Conservation (phyloP, 1,140 invertebrate genomes). For the Caenorhabditis tropicalis region DNA sequence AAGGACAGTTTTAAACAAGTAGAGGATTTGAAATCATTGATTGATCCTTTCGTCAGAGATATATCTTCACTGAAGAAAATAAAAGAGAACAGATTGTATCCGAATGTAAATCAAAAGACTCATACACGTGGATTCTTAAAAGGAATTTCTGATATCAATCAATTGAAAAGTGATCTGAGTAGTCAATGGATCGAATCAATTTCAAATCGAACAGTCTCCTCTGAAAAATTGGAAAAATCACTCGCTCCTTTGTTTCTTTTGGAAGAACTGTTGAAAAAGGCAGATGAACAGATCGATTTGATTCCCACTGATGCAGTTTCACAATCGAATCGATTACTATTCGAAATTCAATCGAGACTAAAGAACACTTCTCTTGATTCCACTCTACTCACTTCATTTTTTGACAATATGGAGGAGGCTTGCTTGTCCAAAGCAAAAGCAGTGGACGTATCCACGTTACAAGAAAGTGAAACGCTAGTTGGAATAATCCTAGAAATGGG, state of each 20-base stretch:
- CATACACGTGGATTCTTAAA: not conserved
- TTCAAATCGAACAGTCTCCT: not conserved
- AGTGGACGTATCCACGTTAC: too few relatives aligned
- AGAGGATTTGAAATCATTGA: not conserved
- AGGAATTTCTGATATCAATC: not conserved
- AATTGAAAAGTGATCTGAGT: not conserved
- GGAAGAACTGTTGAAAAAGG: not conserved
- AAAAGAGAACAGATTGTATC: not conserved
- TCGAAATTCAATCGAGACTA: too few relatives aligned
- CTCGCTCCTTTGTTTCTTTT: not conserved
- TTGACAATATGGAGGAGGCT: too few relatives aligned
- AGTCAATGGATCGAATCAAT: not conserved
- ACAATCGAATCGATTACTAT: too few relatives aligned
- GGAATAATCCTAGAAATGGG: too few relatives aligned
- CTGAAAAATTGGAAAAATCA: not conserved
- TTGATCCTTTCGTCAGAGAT: not conserved
- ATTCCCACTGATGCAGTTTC: not conserved
- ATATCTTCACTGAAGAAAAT: not conserved
- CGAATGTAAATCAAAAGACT: too few relatives aligned
- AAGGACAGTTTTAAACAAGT: not conserved
- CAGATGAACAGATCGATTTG: not conserved
- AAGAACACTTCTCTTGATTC: too few relatives aligned
- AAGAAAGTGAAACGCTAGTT: too few relatives aligned
- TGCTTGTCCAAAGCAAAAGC: too few relatives aligned
- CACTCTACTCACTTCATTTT: too few relatives aligned